phyloP scores from a whole-genome alignment of 2,797 vertebrate genomes.

The Dipus sagitta region DNA sequence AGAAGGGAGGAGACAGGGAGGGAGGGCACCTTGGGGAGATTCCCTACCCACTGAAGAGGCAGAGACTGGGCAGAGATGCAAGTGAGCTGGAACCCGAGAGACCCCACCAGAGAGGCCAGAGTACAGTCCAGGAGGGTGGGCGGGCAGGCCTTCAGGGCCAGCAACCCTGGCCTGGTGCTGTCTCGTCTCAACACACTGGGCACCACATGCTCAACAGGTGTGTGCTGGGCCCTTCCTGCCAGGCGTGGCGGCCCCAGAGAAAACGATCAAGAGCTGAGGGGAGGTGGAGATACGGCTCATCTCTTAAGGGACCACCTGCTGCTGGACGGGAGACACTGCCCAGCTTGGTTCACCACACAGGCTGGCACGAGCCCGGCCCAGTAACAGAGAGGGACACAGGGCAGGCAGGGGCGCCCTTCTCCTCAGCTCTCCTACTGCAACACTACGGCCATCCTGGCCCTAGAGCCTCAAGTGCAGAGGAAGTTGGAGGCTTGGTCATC shows the following conservation, averaged over 20 bases:
- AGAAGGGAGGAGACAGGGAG: not conserved
- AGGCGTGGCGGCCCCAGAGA: not conserved
- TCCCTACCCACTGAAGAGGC: not conserved
- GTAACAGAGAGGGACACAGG: not conserved
- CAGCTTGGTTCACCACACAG: fast-evolving
- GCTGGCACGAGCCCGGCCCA: not conserved
- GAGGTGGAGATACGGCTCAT: fast-evolving
- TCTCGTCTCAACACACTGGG: not conserved
- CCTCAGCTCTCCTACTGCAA: not conserved
- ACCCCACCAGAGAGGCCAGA: not conserved
- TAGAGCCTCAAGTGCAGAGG: not conserved
- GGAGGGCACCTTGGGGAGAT: not conserved
- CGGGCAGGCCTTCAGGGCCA: not conserved
- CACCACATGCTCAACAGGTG: not conserved
- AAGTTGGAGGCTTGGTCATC: not conserved
- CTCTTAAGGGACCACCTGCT: not conserved
- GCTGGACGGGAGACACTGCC: not conserved
- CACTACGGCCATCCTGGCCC: not conserved
- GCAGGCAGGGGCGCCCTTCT: not conserved
- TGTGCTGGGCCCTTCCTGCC: not conserved
- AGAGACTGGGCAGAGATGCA: not conserved
- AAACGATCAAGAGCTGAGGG: not conserved
- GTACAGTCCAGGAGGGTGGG: fast-evolving
- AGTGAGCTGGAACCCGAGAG: not conserved
- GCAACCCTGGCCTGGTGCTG: not conserved